Percentiles rank a stretch among this genome's conserved stretches.
Evolutionary conservation across 2,797 vertebrate genomes (phyloP).

Genomic region (Paedocypris micromegethes): DNA sequence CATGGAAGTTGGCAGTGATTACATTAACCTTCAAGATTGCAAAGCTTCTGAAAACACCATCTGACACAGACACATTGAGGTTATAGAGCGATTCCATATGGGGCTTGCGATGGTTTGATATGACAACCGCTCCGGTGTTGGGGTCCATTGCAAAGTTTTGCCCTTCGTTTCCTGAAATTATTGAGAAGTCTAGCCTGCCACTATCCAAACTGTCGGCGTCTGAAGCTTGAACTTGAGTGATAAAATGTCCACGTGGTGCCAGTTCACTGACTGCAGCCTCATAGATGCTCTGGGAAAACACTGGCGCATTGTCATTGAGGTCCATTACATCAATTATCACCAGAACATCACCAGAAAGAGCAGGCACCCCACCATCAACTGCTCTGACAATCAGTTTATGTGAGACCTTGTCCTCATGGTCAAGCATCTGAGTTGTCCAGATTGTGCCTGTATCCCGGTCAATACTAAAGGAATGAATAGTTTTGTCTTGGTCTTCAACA

Average conservation of each 20-base stretch:
- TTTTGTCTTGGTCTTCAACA: conserved; percentile 74
- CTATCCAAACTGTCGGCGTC: conserved; percentile 84
- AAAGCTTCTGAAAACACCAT: conserved; percentile 90
- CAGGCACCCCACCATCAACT: conserved; percentile 84
- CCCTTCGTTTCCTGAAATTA: conserved; percentile 86
- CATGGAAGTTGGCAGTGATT: conserved; percentile 86
- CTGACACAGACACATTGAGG: conserved; percentile 87
- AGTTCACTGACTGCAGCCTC: conserved; percentile 83
- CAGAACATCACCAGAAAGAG: conserved; percentile 76
- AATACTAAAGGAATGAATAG: conserved; percentile 79
- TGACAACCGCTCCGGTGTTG: conserved; percentile 76
- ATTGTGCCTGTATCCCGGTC: conserved; percentile 83
- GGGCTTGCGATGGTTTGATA: conserved; percentile 81
- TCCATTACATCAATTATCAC: conserved; percentile 81
- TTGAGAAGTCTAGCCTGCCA: conserved; percentile 82
- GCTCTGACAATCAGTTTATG: conserved; percentile 78
- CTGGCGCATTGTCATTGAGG: conserved; percentile 89
- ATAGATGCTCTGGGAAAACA: conserved; percentile 80
- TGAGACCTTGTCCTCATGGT: conserved; percentile 78
- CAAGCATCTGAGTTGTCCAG: conserved; percentile 74
- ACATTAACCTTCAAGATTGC: conserved; percentile 76
- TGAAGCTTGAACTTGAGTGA: conserved; percentile 85
- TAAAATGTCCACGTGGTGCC: conserved; percentile 83
- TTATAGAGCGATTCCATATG: conserved; percentile 75
- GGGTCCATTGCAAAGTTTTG: conserved; percentile 86